Base-by-base conservation (phyloP, 2,888 invertebrate genomes). In the Pseudoips prasinana region DNA sequence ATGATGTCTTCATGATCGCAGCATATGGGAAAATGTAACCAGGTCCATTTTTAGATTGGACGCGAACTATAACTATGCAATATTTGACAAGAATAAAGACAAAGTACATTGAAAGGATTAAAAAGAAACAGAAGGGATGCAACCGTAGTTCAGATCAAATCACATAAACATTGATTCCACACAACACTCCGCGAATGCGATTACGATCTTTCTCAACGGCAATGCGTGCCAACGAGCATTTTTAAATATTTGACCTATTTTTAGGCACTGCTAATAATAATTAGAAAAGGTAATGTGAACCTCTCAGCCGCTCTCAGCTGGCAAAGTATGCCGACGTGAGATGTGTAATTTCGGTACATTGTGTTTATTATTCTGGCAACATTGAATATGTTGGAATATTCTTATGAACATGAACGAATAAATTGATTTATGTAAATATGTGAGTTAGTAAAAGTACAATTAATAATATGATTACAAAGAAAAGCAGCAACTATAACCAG, bases 171-270 rank as follows among this genome's bases (percentile, higher is more conserved):
- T 56, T 53, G 49, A 57, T 46, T 46, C 48, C 46, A 41, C 61
- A 65, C 62, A 51, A 60, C 65, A 60, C 56, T 48, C 46, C 43
- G 69, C 68, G 59, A 78, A 73, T 76, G 68, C 62, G 68, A 80
- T 80, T 76, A 78, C 75, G 70, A 71, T 62, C 63, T 64, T 58
- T 67, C 65, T 59, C 72, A 61, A 67, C 64, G 49, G 73, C 69
- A 73, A 74, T 70, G 60, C 75, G 79, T 76, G 83, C 81, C 83
- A 83, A 74, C 74, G 61, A 59, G 67, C 73, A 77, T 79, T 84
- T 84, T 84, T 82, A 83, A 82, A 86, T 82, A 78, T 87, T 77
- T 82, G 76, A 75, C 78, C 83, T 88, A 88, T 87, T 86, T 87
- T 80, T 88, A 86, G 84, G 65, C 67, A 60, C 59, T 55, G 77